These are phyloP conservation scores for Chrysina gloriosa DNA, from an alignment of 2,888 invertebrate genomes.

Conservation along the genomic window DNA sequence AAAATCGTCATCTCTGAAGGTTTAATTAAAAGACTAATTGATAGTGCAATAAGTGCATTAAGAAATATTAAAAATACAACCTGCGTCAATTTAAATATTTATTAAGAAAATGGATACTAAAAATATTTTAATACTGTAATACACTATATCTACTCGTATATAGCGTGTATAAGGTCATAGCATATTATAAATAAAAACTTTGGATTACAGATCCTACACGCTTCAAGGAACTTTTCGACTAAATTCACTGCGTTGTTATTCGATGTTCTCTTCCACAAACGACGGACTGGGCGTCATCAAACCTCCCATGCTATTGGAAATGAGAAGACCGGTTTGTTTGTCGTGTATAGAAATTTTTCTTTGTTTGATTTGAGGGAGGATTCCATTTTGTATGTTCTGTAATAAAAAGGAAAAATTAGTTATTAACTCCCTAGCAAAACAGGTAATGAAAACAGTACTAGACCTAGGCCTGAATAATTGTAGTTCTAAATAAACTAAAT, in stretches of 20 bases:
- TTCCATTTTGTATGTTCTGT: slow-evolving; percentile 66
- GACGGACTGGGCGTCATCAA: slow-evolving; percentile 44
- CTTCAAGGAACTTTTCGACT: slow-evolving; percentile 21
- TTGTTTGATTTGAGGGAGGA: slow-evolving; percentile 66
- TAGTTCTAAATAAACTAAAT: too few relatives aligned
- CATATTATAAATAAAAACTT: slow-evolving; percentile 31
- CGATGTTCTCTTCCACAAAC: slow-evolving; percentile 36
- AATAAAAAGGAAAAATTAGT: slow-evolving; percentile 48
- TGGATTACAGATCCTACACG: slow-evolving; percentile 17
- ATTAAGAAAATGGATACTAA: slow-evolving; percentile 7
- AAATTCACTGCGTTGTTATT: slow-evolving; percentile 14
- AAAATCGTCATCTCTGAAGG: too few relatives aligned
- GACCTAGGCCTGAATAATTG: not conserved
- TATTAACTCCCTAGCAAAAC: not conserved
- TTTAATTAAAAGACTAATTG: too few relatives aligned
- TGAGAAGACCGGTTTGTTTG: slow-evolving; percentile 64
- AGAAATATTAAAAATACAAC: too few relatives aligned
- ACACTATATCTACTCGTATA: not conserved
- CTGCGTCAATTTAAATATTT: too few relatives aligned
- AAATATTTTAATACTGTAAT: slow-evolving; percentile 17
- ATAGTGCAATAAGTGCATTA: too few relatives aligned
- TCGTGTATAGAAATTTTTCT: slow-evolving; percentile 65
- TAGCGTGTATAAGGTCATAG: too few relatives aligned
- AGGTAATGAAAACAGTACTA: not conserved
- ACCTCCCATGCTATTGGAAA: slow-evolving; percentile 63